Evolutionary conservation across 2,797 vertebrate genomes (phyloP).

Genomic region (Fratercula arctica): DNA sequence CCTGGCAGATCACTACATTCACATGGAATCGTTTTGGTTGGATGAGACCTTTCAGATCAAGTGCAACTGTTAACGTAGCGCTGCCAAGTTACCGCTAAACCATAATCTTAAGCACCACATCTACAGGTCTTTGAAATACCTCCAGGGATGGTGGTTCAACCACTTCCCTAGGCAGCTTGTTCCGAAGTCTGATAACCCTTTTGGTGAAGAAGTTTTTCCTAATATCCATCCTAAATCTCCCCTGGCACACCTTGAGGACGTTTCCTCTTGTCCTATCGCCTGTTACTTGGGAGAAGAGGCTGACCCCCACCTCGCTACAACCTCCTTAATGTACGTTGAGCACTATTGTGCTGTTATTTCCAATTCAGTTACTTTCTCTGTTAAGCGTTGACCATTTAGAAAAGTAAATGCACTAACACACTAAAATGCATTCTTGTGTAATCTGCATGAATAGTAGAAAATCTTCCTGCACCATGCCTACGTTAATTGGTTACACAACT

Average conservation of each 20-base stretch:
- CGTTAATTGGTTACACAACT: neutral
- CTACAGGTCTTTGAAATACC: too few species aligned
- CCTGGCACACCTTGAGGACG: too few species aligned
- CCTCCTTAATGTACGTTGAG: neutral
- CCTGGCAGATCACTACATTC: neutral
- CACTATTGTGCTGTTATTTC: neutral
- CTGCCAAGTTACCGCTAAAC: too few species aligned
- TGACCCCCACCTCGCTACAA: neutral
- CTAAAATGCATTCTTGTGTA: neutral
- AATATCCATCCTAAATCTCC: too few species aligned
- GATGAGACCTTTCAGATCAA: neutral
- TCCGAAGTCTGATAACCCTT: too few species aligned
- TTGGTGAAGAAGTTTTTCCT: too few species aligned
- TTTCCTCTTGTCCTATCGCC: too few species aligned
- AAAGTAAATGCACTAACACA: neutral
- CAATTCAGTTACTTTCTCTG: neutral
- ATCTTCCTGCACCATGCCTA: neutral
- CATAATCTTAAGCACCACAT: too few species aligned
- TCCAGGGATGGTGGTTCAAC: too few species aligned
- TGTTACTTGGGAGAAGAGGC: too few species aligned
- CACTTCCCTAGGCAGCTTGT: too few species aligned
- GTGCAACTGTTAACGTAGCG: too few species aligned
- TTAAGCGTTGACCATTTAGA: neutral
- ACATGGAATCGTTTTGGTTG: neutral
- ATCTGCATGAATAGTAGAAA: neutral